Conservation (phyloP, 2,113 vertebrate species). For the Dunckerocampus dactyliophorus region DNA sequence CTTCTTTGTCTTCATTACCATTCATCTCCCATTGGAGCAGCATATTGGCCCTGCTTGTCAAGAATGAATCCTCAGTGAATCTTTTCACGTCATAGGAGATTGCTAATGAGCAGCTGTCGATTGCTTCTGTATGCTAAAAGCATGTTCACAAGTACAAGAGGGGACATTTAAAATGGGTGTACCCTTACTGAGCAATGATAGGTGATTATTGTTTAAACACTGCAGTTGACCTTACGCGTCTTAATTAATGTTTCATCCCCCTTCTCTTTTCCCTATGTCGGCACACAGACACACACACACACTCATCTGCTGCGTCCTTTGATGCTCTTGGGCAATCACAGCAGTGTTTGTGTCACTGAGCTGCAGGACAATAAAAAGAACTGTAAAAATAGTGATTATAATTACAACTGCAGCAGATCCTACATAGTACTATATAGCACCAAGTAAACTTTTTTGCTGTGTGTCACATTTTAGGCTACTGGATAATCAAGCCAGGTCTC, state of each 20-base stretch:
- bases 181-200: conserved; percentile 31
- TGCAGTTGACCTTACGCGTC: conserved; percentile 39
- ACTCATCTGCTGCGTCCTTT: conserved; percentile 9
- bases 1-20: conserved; percentile 62
- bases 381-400: conserved; percentile 48
- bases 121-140: conserved; percentile 12
- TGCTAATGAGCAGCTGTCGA: conserved; percentile 56
- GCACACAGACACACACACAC: conserved; percentile 8
- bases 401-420: conserved; percentile 16
- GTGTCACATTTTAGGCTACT: conserved; percentile 12
- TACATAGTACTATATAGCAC: neutral
- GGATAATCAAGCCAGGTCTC: conserved; percentile 24
- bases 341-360: conserved; percentile 22
- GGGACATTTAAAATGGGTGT: conserved; percentile 2
- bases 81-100: conserved; percentile 32
- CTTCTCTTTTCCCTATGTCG: conserved; percentile 2
- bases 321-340: conserved; percentile 25
- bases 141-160: neutral
- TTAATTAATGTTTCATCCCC: conserved; percentile 13
- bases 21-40: conserved; percentile 36
- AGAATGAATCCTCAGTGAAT: conserved; percentile 54
- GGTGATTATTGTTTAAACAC: conserved; percentile 32
- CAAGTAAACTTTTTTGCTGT: conserved; percentile 12
- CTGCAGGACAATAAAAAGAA: conserved; percentile 51
- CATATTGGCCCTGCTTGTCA: conserved; percentile 29